A percentile compares a stretch with the other conserved stretches of the same genome.
Evolutionary conservation across 2,113 vertebrate species (phyloP).

Genomic region (Edolisoma coerulescens): DNA sequence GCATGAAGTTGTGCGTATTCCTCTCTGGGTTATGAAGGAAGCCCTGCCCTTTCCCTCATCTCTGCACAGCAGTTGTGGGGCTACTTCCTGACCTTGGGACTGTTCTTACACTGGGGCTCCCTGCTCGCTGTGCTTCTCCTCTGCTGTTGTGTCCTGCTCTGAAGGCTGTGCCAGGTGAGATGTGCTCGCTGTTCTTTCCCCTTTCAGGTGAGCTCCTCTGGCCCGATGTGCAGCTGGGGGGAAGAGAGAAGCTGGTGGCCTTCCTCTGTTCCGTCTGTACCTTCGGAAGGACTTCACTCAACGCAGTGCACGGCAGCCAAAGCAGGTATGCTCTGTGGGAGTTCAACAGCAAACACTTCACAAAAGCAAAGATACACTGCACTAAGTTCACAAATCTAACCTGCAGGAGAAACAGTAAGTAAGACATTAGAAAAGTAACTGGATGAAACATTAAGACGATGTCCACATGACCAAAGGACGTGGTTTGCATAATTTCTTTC

Average conservation of each 20-base stretch:
- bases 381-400: background rate
- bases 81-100: background rate
- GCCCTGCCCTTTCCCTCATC: background rate
- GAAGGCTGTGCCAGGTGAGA: background rate
- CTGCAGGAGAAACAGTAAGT: background rate
- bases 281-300: background rate
- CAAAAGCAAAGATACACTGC: background rate
- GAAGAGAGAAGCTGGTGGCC: background rate
- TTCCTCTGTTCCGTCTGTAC: background rate
- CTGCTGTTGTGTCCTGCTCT: background rate
- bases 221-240: too few species aligned
- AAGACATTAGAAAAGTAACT: background rate
- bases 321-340: background rate
- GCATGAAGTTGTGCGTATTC: background rate
- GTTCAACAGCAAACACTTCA: background rate
- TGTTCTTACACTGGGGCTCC: accelerated
- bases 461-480: background rate
- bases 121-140: accelerated
- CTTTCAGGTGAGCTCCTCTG: background rate
- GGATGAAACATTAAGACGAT: background rate
- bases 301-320: accelerated
- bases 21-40: background rate
- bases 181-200: background rate
- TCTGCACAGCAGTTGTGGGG: background rate
- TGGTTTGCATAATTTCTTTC: background rate